Base-by-base conservation (phyloP, 37 sponge, comb jelly and placozoan genomes). In the Ianthella basta region DNA sequence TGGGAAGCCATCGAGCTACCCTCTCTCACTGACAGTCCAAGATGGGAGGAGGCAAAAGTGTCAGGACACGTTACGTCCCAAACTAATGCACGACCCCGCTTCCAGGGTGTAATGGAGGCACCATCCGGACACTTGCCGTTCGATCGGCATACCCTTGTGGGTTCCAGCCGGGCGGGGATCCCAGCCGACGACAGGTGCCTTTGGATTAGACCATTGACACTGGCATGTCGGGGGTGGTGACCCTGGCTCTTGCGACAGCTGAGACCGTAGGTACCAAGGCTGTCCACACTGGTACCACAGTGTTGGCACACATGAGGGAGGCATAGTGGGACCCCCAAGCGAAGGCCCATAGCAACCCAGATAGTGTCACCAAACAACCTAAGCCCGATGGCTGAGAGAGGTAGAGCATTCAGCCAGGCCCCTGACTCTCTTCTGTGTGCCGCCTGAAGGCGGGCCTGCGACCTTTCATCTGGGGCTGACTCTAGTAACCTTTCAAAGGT, bases 121-220 rank as follows among this genome's bases (percentile, higher is more conserved):
- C 82, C 81, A 70, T 81, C 87, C 29, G 82, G 82, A 16, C 73
- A 54, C n/a, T 80, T 69, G 15, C 87, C 82, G 80, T 87, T 59
- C 16, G 79, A 78, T 39, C 39, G 30, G 35, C 50, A 69, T 20
- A 87, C 21, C 37, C 73, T 73, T 21, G 67, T 32, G 32, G 87
- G 81, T 56, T 87, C 82, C 21, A 87, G 72, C 20, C n/a, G 70
- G 25, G 87, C 54, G 0, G 81, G 82, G 21, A 87, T 68, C 25
- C 66, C 35, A 50, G 82, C 87, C 27, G 87, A 24, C 23, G 72
- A 33, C 27, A 87, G 59, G 34, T 79, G 66, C 30, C 82, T 40
- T 18, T 68, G 59, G 25, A 87, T 56, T 23, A 81, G 56, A 32
- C 78, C 74, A 69, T 87, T 87, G 44, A 80, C 20, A 14, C 65